These are phyloP conservation scores for Vollenhovia emeryi DNA, from an alignment of 1,140 invertebrate species.

Conservation along the genomic window DNA sequence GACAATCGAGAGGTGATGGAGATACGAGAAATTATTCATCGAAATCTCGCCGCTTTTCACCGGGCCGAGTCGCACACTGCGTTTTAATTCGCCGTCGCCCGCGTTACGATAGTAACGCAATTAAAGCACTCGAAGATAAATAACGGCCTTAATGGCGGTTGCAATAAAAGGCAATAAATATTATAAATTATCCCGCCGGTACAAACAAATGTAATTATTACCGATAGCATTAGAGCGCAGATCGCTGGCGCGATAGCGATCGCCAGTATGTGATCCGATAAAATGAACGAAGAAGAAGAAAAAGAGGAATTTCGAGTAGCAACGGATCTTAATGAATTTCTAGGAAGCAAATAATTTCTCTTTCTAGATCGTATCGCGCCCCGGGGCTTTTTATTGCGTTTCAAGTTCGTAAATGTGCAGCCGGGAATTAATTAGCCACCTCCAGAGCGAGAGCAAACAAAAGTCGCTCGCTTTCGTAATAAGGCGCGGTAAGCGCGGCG, in stretches of 20 bases:
- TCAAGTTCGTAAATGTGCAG: constrained; percentile 43
- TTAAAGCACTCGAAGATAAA: constrained; percentile 35
- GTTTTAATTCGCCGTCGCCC: not conserved
- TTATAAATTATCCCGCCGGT: not conserved
- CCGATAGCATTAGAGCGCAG: constrained; percentile 18
- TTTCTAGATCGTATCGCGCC: constrained; percentile 44
- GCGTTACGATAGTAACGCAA: not conserved
- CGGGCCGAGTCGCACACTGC: not conserved
- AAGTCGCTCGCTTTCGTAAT: constrained; percentile 40
- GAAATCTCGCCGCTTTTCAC: not conserved
- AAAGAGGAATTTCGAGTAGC: not conserved
- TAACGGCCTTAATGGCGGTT: not conserved
- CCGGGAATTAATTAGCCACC: constrained; percentile 47
- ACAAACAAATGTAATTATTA: constrained; percentile 50
- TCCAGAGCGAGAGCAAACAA: constrained; percentile 4
- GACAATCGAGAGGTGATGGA: not conserved
- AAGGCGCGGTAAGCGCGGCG: not conserved
- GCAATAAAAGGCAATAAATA: constrained; percentile 34
- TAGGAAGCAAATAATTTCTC: constrained; percentile 54
- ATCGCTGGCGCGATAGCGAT: constrained; percentile 21
- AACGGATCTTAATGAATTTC: constrained; percentile 52
- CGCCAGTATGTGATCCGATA: not conserved
- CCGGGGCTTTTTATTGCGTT: constrained; percentile 36
- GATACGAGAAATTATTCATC: not conserved
- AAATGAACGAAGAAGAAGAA: constrained; percentile 3